phyloP scores from a whole-genome alignment of 1,140 invertebrate species.

The Drosophila mojavensis region DNA sequence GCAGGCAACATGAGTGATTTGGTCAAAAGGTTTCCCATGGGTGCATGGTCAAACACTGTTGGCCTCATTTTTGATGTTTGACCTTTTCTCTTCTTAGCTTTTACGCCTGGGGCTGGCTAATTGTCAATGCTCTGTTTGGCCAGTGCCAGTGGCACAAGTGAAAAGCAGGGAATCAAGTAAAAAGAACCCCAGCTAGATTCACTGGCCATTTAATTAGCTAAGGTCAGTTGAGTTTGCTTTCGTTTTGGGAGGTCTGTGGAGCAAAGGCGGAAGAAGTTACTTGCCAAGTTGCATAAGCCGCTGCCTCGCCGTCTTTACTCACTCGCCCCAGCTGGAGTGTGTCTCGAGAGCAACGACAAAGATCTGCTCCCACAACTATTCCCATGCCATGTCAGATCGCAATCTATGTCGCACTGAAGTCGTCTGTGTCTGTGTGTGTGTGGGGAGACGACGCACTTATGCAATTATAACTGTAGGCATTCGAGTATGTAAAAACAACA shows the following conservation, averaged over 20 bases:
- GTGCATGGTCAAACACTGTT: slow-evolving; percentile 16
- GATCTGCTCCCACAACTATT: slow-evolving; percentile 52
- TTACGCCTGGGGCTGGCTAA: slow-evolving; percentile 26
- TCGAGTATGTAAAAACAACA: slow-evolving; percentile 50
- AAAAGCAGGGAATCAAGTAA: slow-evolving; percentile 18
- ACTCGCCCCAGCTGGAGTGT: slow-evolving; percentile 10
- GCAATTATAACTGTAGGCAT: slow-evolving; percentile 64
- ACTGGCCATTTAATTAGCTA: slow-evolving; percentile 55
- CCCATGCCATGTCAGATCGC: slow-evolving; percentile 35
- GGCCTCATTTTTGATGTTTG: slow-evolving; percentile 12
- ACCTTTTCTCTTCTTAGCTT: slow-evolving; percentile 8
- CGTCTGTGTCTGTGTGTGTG: slow-evolving; percentile 14
- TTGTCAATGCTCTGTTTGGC: slow-evolving; percentile 56
- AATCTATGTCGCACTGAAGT: slow-evolving; percentile 45
- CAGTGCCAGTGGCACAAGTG: slow-evolving; percentile 20
- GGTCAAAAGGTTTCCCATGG: slow-evolving; percentile 21
- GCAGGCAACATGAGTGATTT: slow-evolving; percentile 15
- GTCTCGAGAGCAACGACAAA: slow-evolving; percentile 30
- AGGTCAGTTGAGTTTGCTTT: slow-evolving; percentile 51
- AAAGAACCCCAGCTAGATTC: slow-evolving; percentile 27
- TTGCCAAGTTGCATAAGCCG: slow-evolving; percentile 28
- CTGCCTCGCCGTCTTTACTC: background rate
- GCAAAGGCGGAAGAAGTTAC: slow-evolving; percentile 16
- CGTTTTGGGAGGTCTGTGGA: background rate
- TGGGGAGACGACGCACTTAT: slow-evolving; percentile 51